Conservation (phyloP, 1,140 invertebrate species). For the Trichomalopsis sarcophagae region DNA sequence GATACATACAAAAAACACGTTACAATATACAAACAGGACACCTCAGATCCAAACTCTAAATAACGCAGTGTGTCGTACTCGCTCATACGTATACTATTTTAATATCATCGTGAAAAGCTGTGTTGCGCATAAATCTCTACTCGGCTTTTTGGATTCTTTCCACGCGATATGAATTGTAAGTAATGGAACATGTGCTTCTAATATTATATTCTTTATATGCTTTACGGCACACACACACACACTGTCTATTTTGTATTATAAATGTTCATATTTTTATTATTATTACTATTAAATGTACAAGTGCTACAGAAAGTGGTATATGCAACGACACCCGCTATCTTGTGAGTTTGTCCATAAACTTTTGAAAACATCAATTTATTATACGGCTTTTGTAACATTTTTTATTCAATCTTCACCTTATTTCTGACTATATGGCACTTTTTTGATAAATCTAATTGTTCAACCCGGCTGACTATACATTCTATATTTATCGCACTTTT, state of each 20-base stretch:
- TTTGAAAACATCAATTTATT: not conserved
- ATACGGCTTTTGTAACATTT: not conserved
- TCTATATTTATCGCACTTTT: too few relatives aligned
- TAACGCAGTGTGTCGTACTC: not conserved
- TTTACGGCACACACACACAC: not conserved
- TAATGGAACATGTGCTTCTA: not conserved
- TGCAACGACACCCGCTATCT: not conserved
- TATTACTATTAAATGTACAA: too few relatives aligned
- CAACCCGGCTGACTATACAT: too few relatives aligned
- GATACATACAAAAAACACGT: conserved; percentile 4
- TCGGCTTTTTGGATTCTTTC: not conserved
- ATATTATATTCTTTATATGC: not conserved
- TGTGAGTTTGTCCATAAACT: not conserved
- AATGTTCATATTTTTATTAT: not conserved
- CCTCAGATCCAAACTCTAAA: not conserved
- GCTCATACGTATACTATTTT: conserved; percentile 1
- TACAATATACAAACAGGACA: conserved; percentile 4
- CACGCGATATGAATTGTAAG: not conserved
- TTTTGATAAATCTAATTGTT: not conserved
- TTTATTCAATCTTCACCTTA: too few relatives aligned
- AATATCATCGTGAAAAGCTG: not conserved
- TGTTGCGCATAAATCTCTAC: not conserved
- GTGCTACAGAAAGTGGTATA: not conserved
- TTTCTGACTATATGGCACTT: not conserved
- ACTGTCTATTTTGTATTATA: not conserved